Evolutionary conservation across 2,797 vertebrate species (phyloP).

Genomic region (Falco rusticolus): DNA sequence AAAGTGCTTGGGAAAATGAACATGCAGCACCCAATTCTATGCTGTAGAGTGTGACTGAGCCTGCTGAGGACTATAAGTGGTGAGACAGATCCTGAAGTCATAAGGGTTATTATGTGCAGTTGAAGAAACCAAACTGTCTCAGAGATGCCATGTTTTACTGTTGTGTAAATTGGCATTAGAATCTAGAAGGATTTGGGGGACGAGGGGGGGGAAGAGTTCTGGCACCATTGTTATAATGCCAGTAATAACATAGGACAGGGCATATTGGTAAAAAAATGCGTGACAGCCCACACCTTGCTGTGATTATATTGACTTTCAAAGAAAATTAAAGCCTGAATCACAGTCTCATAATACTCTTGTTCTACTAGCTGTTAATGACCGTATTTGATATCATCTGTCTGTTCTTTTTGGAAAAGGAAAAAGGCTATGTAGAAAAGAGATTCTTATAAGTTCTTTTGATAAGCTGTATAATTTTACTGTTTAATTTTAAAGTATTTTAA

Average conservation of each 20-base stretch:
- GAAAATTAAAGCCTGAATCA: background rate
- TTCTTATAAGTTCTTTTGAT: background rate
- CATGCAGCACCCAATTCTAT: background rate
- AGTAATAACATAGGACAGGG: background rate
- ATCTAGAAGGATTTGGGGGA: background rate
- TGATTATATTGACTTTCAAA: background rate
- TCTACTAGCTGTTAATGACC: background rate
- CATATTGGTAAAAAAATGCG: background rate
- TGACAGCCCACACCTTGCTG: background rate
- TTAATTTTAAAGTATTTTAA: background rate
- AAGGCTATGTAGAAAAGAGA: background rate
- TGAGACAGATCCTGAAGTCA: background rate
- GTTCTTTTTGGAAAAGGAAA: background rate
- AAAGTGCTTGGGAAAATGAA: background rate
- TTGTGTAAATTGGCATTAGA: background rate
- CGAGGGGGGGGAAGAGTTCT: background rate
- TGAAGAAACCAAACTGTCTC: background rate
- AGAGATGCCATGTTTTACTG: background rate
- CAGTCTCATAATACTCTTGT: background rate
- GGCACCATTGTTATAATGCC: background rate
- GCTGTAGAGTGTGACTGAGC: background rate
- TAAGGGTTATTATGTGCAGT: background rate
- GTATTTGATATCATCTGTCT: background rate
- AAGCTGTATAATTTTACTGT: background rate
- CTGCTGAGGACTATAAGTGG: background rate